Percentiles rank a stretch among this genome's conserved stretches.
These are phyloP conservation scores for Nymphalis urticae DNA, from an alignment of 2,888 invertebrate species.

Conservation along the genomic window DNA sequence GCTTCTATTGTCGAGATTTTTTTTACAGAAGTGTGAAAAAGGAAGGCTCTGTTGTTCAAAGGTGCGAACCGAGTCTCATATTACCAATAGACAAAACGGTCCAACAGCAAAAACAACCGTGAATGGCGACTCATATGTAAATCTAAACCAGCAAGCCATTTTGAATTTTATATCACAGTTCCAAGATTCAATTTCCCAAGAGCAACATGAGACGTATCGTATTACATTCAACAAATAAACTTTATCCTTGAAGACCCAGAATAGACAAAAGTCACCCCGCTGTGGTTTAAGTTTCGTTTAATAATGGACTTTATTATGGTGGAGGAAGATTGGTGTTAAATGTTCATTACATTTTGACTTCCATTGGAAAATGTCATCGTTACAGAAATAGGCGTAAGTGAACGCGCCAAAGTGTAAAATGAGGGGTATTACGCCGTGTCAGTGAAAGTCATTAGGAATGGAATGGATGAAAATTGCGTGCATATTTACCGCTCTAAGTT, in stretches of 20 bases:
- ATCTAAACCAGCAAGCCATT: slow-evolving; percentile 40
- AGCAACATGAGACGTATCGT: slow-evolving; percentile 49
- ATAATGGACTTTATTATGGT: slow-evolving; percentile 60
- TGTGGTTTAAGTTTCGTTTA: slow-evolving; percentile 44
- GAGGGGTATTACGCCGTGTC: slow-evolving; percentile 80
- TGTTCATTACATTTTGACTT: slow-evolving; percentile 54
- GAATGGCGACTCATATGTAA: slow-evolving; percentile 40
- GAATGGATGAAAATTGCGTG: slow-evolving; percentile 80
- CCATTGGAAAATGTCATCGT: slow-evolving; percentile 76
- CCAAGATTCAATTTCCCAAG: slow-evolving; percentile 52
- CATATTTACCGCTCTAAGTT: slow-evolving; percentile 77
- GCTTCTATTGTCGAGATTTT: slow-evolving; percentile 53
- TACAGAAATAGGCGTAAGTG: slow-evolving; percentile 77
- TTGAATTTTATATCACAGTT: slow-evolving; percentile 44
- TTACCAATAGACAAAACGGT: slow-evolving; percentile 76
- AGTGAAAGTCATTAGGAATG: slow-evolving; percentile 81
- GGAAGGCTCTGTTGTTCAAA: slow-evolving; percentile 71
- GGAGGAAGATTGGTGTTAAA: slow-evolving; percentile 48
- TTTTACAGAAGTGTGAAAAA: slow-evolving; percentile 72
- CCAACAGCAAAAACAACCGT: slow-evolving; percentile 53
- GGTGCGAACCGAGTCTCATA: slow-evolving; percentile 76
- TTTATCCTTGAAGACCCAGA: slow-evolving; percentile 75
- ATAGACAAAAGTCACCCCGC: slow-evolving; percentile 75
- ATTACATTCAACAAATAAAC: slow-evolving; percentile 59
- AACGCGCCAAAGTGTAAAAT: slow-evolving; percentile 82